Base-by-base conservation (phyloP, 2,113 vertebrate species). In the Alligator mississippiensis region DNA sequence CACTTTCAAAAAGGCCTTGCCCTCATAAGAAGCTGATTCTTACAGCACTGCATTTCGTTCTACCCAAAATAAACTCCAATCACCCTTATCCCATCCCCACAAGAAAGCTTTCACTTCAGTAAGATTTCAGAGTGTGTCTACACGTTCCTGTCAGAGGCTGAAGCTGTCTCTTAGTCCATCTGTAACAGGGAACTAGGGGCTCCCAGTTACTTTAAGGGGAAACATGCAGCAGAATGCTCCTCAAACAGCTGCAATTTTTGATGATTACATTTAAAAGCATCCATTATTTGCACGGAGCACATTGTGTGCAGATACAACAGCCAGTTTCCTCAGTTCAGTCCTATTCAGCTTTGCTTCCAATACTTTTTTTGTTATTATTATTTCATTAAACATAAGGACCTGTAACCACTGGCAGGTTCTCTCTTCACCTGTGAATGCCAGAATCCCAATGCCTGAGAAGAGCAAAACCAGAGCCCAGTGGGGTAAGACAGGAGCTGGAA, bases 81-180 rank as follows among this genome's bases (percentile, higher is more conserved):
- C 28, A 11, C 90, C 38, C 55, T 86, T 86, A 81, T 84, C 59
- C 19, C 76, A 38, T 62, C 91, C 85, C 93, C 86, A 25, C 25
- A 94, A 80, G 91, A 58, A 62, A 87, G 28, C 27, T 95, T 84
- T 85, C 91, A 58, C 90, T 92, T 68, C 81, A 47, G 95, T 92
- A 92, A 91, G 25, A 34, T 54, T 38, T 79, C 68, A 93, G 63
- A 86, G 87, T 89, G 58, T 59, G n/a, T 68, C 64, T n/a, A 68
- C 30, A 17, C 28, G n/a, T 8, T 47, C 47, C 47, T 47, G 47
- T 47, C 47, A 47, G 47, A 47, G 47, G 8, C 47, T 47, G 47
- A 47, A 47, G 47, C 47, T 47, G 47, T 47, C 47, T 47, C 47
- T 47, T 47, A 47, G 47, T 47, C 47, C 47, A 47, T 47, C 47